Evolutionary conservation across 2,888 invertebrate genomes (phyloP).

Genomic region (Linhomoeus sp.): DNA sequence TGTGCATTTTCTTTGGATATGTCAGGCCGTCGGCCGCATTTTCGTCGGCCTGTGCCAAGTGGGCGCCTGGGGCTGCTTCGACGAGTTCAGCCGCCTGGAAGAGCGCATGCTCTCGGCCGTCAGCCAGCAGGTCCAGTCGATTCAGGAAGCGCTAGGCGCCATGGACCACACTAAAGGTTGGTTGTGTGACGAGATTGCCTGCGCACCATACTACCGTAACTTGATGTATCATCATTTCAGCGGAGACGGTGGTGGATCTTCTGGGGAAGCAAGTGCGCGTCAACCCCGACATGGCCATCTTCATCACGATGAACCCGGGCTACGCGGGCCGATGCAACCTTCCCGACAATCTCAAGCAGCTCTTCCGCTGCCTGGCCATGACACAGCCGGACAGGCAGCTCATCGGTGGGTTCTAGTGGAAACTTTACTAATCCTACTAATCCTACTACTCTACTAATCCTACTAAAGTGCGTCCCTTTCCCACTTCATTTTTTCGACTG

Average conservation of each 20-base stretch:
- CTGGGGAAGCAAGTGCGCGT: slow-evolving; percentile 93
- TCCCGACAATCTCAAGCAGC: slow-evolving; percentile 96
- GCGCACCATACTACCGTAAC: slow-evolving; percentile 58
- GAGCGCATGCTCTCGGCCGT: slow-evolving; percentile 98
- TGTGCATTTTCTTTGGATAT: slow-evolving; percentile 2
- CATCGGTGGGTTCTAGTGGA: slow-evolving; percentile 86
- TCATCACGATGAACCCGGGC: slow-evolving; percentile 87
- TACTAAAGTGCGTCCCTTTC: background rate
- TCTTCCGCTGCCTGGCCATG: slow-evolving; percentile 86
- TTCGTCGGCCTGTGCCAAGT: slow-evolving; percentile 93
- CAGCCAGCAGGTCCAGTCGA: slow-evolving; percentile 96
- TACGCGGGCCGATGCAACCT: slow-evolving; percentile 95
- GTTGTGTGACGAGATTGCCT: slow-evolving; percentile 13
- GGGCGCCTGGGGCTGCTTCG: slow-evolving; percentile 99
- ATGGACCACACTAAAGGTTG: background rate
- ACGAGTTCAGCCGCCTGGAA: slow-evolving; percentile 96
- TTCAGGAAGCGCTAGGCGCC: slow-evolving; percentile 50
- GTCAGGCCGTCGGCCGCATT: slow-evolving; percentile 84
- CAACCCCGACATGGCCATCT: slow-evolving; percentile 88
- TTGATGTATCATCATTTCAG: slow-evolving; percentile 75
- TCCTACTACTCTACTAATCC: no score
- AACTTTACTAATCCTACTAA: no score
- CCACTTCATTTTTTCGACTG: background rate
- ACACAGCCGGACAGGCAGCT: slow-evolving; percentile 94
- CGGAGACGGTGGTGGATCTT: slow-evolving; percentile 55